phyloP scores from a whole-genome alignment of 2,888 invertebrate species.

The Cartodere bifasciata region DNA sequence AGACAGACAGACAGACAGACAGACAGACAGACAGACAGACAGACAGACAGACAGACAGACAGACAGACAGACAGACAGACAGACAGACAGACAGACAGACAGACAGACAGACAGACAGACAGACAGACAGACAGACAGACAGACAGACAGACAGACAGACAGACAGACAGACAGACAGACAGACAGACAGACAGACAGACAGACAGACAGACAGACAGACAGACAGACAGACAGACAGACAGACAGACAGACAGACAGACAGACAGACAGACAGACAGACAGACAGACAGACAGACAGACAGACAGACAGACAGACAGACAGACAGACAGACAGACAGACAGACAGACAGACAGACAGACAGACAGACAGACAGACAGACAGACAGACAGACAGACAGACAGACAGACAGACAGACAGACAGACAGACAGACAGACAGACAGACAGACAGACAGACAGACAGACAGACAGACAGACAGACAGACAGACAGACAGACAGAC shows the following conservation, averaged over 20 bases:
- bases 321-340: constrained; percentile 3
- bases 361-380: constrained; percentile 8
- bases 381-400: constrained; percentile 8
- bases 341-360: constrained; percentile 7
- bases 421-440: constrained; percentile 4
- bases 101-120: constrained; percentile 5
- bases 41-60: constrained; percentile 5
- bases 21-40: constrained; percentile 5
- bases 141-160: constrained; percentile 5
- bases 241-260: constrained; percentile 2
- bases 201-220: constrained; percentile 2
- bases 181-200: constrained; percentile 2
- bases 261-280: constrained; percentile 2
- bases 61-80: constrained; percentile 5
- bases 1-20: constrained; percentile 1
- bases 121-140: constrained; percentile 5
- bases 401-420: constrained; percentile 8
- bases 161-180: constrained; percentile 2
- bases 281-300: constrained; percentile 2
- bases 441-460: constrained; percentile 4
- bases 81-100: constrained; percentile 5
- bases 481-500: constrained; percentile 6
- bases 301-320: constrained; percentile 2
- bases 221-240: constrained; percentile 2
- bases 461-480: constrained; percentile 6